phyloP scores from a whole-genome alignment of 1,140 invertebrate species.

The Asobara japonica region DNA sequence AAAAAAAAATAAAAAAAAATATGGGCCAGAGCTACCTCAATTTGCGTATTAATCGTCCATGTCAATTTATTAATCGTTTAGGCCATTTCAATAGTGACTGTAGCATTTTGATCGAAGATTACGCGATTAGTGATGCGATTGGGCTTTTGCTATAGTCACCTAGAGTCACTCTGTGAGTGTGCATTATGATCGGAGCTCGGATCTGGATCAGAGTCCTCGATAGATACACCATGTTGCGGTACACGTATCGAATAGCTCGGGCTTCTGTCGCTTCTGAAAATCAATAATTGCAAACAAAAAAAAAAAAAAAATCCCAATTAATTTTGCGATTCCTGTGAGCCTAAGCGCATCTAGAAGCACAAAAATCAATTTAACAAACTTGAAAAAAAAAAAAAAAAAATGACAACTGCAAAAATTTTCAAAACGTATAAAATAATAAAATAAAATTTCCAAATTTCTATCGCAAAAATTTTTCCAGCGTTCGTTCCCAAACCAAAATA shows the following conservation, averaged over 20 bases:
- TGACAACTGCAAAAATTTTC: too few relatives aligned
- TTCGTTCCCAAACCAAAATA: not conserved
- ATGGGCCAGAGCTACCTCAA: too few relatives aligned
- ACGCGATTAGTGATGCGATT: slow-evolving; percentile 45
- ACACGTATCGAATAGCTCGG: slow-evolving; percentile 52
- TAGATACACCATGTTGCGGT: slow-evolving; percentile 55
- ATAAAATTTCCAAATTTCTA: too few relatives aligned
- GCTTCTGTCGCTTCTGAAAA: slow-evolving; percentile 56
- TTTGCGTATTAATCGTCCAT: not conserved
- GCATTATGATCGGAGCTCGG: slow-evolving; percentile 52
- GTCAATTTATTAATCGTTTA: not conserved
- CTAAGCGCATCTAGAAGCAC: not conserved
- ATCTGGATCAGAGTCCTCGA: slow-evolving; percentile 62
- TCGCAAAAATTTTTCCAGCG: too few relatives aligned
- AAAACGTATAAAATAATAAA: too few relatives aligned
- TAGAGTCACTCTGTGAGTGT: slow-evolving; percentile 60
- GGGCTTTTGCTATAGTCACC: slow-evolving; percentile 58
- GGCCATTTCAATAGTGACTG: not conserved
- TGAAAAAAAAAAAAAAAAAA: too few relatives aligned
- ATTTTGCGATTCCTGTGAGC: not conserved
- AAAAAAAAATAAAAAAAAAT: too few relatives aligned
- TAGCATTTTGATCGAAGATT: slow-evolving; percentile 44
- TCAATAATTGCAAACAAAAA: slow-evolving; percentile 20
- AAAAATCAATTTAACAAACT: too few relatives aligned
- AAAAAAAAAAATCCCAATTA: not conserved